Base-by-base conservation (phyloP, 2,888 invertebrate species). In the Strigamia crassipes region DNA sequence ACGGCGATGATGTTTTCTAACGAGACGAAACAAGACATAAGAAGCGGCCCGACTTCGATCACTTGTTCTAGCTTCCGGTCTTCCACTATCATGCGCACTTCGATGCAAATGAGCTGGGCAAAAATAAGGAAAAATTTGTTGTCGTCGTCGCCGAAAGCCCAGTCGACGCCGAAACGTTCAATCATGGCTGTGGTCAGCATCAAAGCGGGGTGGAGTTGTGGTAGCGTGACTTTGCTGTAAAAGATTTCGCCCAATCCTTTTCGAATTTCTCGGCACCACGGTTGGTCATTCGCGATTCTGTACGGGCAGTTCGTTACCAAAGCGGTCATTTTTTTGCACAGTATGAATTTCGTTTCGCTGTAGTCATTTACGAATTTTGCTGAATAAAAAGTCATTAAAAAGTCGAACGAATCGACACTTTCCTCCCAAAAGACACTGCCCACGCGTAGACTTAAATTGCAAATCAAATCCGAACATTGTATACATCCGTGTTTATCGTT, bases 21-120 rank as follows among this genome's bases (percentile, higher is more conserved):
- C 31, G 87, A 83, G 41, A 84, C 84, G 82, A 87, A 88, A 83
- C 87, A 87, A 10, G 86, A 84, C 42, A 85, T 85, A 13, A 87
- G 84, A 31, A 87, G 82, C n/a, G 85, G 84, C 10, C 83, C 46
- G 27, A 84, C 84, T 38, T 81, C 80, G 15, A 83, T 82, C 46
- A 88, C 86, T 85, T 86, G 84, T 41, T 85, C 84, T 8, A 86
- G 82, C 9, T 84, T 83, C 86, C 93, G 93, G 84, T 95, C 94
- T 86, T 97, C 97, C 84, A 97, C 90, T 85, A 95, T 94, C 96
- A 97, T 96, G 86, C 96, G 92, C 0, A 97, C 93, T 90, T 97
- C 97, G 86, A 97, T 94, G 80, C 96, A 95, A 85, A 94, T 93
- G 82, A 97, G 89, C 87, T 97, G 96, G 82, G 96, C 91, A 31